Conservation (phyloP, 2,797 vertebrate species). For the Macropodus opercularis region DNA sequence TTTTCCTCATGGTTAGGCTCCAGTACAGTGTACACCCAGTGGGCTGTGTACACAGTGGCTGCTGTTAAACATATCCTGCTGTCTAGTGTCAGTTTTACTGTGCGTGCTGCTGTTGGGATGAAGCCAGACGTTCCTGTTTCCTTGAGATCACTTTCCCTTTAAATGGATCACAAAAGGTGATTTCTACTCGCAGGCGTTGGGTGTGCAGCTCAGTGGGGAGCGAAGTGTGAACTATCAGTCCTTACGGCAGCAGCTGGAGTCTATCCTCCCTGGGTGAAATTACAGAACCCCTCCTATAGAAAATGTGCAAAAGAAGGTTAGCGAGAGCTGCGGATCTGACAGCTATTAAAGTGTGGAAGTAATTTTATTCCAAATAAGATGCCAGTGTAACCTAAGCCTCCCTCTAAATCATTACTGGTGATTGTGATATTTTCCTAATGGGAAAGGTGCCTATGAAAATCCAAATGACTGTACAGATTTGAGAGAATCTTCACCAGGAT, state of each 20-base stretch:
- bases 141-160: constrained; percentile 65
- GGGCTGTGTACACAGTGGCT: constrained; percentile 69
- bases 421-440: constrained; percentile 50
- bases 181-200: constrained; percentile 61
- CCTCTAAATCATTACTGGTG: constrained; percentile 43
- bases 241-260: constrained; percentile 84
- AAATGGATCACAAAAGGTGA: constrained; percentile 76
- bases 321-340: constrained; percentile 51
- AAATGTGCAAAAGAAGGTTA: constrained; percentile 87
- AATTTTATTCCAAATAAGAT: constrained; percentile 61
- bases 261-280: constrained; percentile 87
- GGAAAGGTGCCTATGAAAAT: constrained; percentile 29
- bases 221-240: constrained; percentile 72
- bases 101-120: constrained; percentile 58
- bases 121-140: constrained; percentile 67
- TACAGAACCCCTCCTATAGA: constrained; percentile 80
- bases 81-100: constrained; percentile 71
- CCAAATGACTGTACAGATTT: constrained; percentile 33
- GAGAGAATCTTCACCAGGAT: constrained; percentile 23
- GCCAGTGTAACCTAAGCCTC: constrained; percentile 47
- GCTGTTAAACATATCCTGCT: constrained; percentile 72
- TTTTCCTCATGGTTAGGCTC: constrained; percentile 66
- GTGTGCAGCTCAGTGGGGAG: constrained; percentile 52
- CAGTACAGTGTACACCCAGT: constrained; percentile 57
- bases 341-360: constrained; percentile 56